Conservation (phyloP, 2,888 invertebrate species). For the Blera fallax region DNA sequence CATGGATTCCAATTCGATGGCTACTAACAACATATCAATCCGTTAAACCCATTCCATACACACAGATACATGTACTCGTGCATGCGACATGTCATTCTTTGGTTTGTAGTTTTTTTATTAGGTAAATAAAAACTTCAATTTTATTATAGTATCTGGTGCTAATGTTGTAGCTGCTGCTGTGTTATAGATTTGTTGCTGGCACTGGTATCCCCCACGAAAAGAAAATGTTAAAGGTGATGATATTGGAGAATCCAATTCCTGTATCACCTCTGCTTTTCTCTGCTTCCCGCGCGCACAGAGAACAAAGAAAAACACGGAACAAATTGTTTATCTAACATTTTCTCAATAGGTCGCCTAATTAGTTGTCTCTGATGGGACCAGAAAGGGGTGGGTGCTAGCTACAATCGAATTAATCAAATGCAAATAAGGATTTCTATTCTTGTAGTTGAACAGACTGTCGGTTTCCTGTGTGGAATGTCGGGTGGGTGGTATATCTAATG, state of each 20-base stretch:
- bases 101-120: conserved; percentile 70
- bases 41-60: conserved; percentile 49
- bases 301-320: conserved; percentile 54
- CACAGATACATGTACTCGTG: conserved; percentile 5
- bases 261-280: conserved; percentile 1
- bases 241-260: conserved; percentile 36
- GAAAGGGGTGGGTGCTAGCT: conserved; percentile 30
- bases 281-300: background rate
- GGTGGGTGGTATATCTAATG: background rate
- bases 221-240: conserved; percentile 58
- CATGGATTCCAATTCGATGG: conserved; percentile 56
- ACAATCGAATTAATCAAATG: conserved; percentile 69
- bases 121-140: conserved; percentile 64
- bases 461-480: conserved; percentile 47
- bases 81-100: conserved; percentile 44
- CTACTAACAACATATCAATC: conserved; percentile 57
- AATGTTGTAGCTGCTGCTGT: conserved; percentile 49
- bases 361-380: conserved; percentile 33
- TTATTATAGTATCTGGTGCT: conserved; percentile 67
- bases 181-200: conserved; percentile 2
- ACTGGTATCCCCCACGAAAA: conserved; percentile 10
- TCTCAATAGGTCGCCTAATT: conserved; percentile 65
- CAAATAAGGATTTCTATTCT: conserved; percentile 51
- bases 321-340: conserved; percentile 68
- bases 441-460: conserved; percentile 47